Base-by-base conservation (phyloP, 2,113 vertebrate species). In the Xyrauchen texanus region DNA sequence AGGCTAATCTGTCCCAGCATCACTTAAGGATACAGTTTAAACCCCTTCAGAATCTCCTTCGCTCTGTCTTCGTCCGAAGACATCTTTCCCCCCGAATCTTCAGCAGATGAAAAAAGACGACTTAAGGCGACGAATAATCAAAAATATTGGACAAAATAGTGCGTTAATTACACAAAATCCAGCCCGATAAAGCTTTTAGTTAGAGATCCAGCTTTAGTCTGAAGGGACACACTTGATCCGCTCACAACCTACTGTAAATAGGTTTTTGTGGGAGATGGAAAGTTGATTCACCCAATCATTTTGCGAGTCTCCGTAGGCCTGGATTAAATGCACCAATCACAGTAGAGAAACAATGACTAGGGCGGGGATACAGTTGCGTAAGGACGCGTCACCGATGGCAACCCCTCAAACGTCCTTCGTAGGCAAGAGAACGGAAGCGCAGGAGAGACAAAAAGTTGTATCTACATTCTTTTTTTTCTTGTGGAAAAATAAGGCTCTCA, bases 31-130 rank as follows among this genome's bases (percentile, higher is more conserved):
- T 94, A 94, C 93, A 94, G 83, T 90, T 91, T 93, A 88, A 94
- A 94, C 58, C 93, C 93, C 77, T 91, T 93, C 84, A 94, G 80
- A 84, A 94, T 94, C 45, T 93, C 93, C 90, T 92, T 93, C 87
- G 92, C 93, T 86, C 93, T 89, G 91, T 93, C 92, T 91, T 94
- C 92, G 79, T 90, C 90, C 85, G 91, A 92, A 93, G 93, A 94
- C 93, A 94, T 94, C 62, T 46, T 86, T 78, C 45, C 85, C 85
- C 21, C 21, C 21, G 21, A 86, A 83, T 78, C 51, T 68, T 81
- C 81, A 68, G 80, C 53, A 82, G 12, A 66, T 85, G 42, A 80
- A 78, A 78, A 83, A 82, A 79, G 16, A 55, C 47, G 12, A 63
- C 45, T 80, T 47, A 62, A 52, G 8, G n/a, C n/a, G 44, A 68